Evolutionary conservation across 2,888 invertebrate genomes (phyloP), one percentile per base, ranked within the genome.

Genomic region (Mimas tiliae): DNA sequence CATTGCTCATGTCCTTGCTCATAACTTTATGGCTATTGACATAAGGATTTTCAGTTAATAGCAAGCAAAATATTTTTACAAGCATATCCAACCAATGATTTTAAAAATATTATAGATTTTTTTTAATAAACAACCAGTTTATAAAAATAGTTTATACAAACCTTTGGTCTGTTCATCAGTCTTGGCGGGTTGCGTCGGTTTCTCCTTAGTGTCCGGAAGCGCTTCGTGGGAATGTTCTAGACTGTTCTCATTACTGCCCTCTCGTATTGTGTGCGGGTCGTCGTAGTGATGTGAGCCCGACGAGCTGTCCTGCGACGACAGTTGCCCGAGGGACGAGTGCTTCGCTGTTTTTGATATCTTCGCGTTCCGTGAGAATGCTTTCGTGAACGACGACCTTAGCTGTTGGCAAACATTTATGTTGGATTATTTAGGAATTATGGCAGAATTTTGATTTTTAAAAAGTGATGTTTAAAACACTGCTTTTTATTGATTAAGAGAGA

Each of bases 361-460:
- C 69, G 96, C 96, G 88, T 96, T 96, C 72, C 97, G 95, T 19
- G 98, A 98, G 92, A 99, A 99, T 21, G 99, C 99, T 92, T 99
- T 99, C 76, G 98, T 98, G 91, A 99, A 99, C 47, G 99, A 99
- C 86, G 98, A 98, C 65, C 99, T 95, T 71, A 99, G 94, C 97
- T 95, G 88, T 72, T 45, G 48, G 47, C 9, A 2, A 65, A 21
- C 8, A 9, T 55, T 63, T n/a, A 47, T 21, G 14, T 47, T 21
- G 8, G 8, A 1, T 16, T 27, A 47, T 21, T 11, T 53, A 14
- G 7, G 14, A 12, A 11, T n/a, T n/a, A 38, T 38, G 38, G 9
- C 1, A 38, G 8, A 9, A 9, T 6, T 9, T n/a, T n/a, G n/a
- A n/a, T n/a, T n/a, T n/a, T n/a, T n/a, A n/a, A n/a, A n/a, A n/a